Evolutionary conservation across 1,140 invertebrate species (phyloP).

Genomic region (Bursaphelenchus mucronatus): DNA sequence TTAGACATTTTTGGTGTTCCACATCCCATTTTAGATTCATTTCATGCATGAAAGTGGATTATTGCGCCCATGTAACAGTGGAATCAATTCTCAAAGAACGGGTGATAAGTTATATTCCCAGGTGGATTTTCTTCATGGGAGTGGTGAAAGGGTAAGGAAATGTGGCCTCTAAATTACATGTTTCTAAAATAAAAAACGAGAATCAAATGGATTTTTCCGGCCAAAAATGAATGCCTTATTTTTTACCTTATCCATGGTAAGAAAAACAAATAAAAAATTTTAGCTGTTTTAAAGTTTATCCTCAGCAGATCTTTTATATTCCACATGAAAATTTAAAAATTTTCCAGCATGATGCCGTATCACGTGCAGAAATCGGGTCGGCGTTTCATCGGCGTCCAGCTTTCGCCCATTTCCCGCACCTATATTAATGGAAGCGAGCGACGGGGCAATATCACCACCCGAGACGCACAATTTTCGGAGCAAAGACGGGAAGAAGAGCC

Average conservation of each 20-base stretch:
- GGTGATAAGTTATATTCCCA: conserved; percentile 53
- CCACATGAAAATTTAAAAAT: not conserved
- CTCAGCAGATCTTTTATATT: no score
- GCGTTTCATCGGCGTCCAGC: not conserved
- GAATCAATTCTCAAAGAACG: conserved; percentile 60
- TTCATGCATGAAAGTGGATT: conserved; percentile 56
- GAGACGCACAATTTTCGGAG: not conserved
- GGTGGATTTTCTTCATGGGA: conserved; percentile 23
- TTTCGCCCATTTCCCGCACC: not conserved
- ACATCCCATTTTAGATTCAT: conserved; percentile 33
- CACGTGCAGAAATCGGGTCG: conserved; percentile 4
- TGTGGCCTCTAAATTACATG: no score
- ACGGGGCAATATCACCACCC: not conserved
- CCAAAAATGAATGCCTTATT: not conserved
- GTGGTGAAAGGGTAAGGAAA: not conserved
- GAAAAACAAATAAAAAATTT: conserved; percentile 20
- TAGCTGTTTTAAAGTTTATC: conserved; percentile 7
- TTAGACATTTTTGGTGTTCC: not conserved
- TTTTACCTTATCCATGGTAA: conserved; percentile 19
- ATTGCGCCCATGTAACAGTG: conserved; percentile 47
- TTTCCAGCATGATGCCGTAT: conserved; percentile 26
- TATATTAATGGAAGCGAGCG: not conserved
- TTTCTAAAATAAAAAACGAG: no score
- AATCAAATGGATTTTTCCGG: no score
- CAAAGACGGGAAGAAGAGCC: not conserved